Percentiles rank a stretch among this genome's conserved stretches.
phyloP scores from a whole-genome alignment of 2,888 invertebrate genomes.

The Serrognathus titanus region DNA sequence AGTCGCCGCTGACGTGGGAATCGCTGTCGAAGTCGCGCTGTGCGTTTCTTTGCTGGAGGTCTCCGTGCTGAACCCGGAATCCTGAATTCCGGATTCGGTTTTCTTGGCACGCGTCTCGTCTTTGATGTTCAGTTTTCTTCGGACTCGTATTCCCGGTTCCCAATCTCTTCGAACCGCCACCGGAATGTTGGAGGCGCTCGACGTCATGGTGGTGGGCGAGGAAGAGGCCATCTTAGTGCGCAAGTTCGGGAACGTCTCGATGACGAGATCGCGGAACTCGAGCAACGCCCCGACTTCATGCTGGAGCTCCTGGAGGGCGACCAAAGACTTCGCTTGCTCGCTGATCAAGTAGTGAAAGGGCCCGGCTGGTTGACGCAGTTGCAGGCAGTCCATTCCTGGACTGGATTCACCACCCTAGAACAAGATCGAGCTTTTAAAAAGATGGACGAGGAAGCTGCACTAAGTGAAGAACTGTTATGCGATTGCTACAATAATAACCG shows the following conservation, averaged over 20 bases:
- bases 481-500: too few relatives aligned
- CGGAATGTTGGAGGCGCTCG: slow-evolving; percentile 53
- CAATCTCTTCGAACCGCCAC: slow-evolving; percentile 63
- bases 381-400: slow-evolving; percentile 79
- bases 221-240: slow-evolving; percentile 76
- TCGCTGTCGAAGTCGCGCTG: slow-evolving; percentile 61
- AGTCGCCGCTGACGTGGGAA: slow-evolving; percentile 45
- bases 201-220: slow-evolving; percentile 45
- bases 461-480: too few relatives aligned
- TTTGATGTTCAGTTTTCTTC: slow-evolving; percentile 48
- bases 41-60: slow-evolving; percentile 80
- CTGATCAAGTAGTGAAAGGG: slow-evolving; percentile 56
- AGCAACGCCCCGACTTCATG: slow-evolving; percentile 89
- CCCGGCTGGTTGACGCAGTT: slow-evolving; percentile 66
- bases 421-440: slow-evolving; percentile 4
- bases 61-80: slow-evolving; percentile 89
- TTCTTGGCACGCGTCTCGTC: slow-evolving; percentile 46
- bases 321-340: slow-evolving; percentile 86
- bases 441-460: too few relatives aligned
- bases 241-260: slow-evolving; percentile 90
- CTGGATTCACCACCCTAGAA: slow-evolving; percentile 49
- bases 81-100: slow-evolving; percentile 65
- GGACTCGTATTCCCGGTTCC: slow-evolving; percentile 77
- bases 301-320: slow-evolving; percentile 85
- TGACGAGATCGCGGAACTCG: slow-evolving; percentile 90